Conservation (phyloP, 2,797 vertebrate species). For the Pangasius larnaudii region DNA sequence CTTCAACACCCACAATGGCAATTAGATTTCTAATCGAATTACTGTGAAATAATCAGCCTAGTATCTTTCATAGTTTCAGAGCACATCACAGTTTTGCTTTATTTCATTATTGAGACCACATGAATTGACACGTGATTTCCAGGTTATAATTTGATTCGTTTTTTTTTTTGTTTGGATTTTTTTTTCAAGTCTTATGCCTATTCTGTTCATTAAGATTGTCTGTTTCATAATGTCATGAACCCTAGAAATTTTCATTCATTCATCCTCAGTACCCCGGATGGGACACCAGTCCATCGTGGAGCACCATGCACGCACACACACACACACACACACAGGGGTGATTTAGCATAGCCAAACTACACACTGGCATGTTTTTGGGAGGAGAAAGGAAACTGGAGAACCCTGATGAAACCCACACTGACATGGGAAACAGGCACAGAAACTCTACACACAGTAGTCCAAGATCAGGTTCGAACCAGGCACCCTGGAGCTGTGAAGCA, state of each 20-base stretch:
- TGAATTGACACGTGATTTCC: not conserved
- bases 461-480: not conserved
- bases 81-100: not conserved
- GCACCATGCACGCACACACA: not conserved
- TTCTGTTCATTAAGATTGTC: not conserved
- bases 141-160: too few relatives aligned
- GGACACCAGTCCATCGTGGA: not conserved
- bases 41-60: not conserved
- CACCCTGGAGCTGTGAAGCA: not conserved
- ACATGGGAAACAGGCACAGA: not conserved
- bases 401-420: not conserved
- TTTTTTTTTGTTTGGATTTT: too few relatives aligned
- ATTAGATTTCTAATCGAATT: not conserved
- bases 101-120: not conserved
- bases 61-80: not conserved
- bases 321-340: not conserved
- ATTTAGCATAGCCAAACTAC: not conserved
- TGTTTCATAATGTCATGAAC: not conserved
- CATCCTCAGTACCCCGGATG: not conserved
- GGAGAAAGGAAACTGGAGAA: not conserved
- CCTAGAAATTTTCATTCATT: not conserved
- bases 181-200: not conserved
- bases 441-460: not conserved
- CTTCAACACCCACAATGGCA: not conserved
- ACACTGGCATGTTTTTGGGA: not conserved